Conservation (phyloP, 2,797 vertebrate genomes). For the Pangasius macronema region DNA sequence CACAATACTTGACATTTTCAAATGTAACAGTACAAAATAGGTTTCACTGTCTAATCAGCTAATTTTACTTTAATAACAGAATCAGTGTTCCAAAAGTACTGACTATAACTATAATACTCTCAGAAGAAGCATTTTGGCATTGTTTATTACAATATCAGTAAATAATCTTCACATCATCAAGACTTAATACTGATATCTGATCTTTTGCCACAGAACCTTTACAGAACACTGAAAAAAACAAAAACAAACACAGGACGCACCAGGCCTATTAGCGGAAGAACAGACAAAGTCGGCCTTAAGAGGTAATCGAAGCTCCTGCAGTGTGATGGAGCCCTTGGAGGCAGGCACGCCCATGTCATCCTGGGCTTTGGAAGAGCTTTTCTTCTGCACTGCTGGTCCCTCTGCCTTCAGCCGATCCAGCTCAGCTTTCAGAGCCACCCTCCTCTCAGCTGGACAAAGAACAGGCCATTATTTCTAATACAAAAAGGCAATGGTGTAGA, state of each 20-base stretch:
- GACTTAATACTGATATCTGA: background rate
- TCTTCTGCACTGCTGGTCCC: slow-evolving; percentile 75
- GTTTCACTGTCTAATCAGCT: background rate
- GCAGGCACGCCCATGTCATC: slow-evolving; percentile 65
- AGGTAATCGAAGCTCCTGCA: slow-evolving; percentile 90
- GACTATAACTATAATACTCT: background rate
- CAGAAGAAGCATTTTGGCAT: background rate
- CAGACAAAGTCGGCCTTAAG: slow-evolving; percentile 97
- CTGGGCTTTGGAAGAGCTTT: slow-evolving; percentile 54
- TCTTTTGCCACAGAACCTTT: background rate
- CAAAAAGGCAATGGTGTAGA: background rate
- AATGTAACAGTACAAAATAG: background rate
- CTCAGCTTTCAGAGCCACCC: slow-evolving; percentile 82
- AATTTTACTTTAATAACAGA: background rate
- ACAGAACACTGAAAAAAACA: background rate
- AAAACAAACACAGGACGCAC: slow-evolving; percentile 64
- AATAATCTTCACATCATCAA: background rate
- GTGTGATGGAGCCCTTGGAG: slow-evolving; percentile 84
- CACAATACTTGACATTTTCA: background rate
- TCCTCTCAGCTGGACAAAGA: slow-evolving; percentile 81
- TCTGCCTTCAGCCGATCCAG: slow-evolving; percentile 84
- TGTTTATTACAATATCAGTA: background rate
- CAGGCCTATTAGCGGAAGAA: slow-evolving; percentile 83
- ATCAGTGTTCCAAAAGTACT: background rate
- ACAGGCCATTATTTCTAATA: slow-evolving; percentile 2